These are phyloP conservation scores for Malurus elegans DNA, from an alignment of 2,113 vertebrate species.

Conservation along the genomic window DNA sequence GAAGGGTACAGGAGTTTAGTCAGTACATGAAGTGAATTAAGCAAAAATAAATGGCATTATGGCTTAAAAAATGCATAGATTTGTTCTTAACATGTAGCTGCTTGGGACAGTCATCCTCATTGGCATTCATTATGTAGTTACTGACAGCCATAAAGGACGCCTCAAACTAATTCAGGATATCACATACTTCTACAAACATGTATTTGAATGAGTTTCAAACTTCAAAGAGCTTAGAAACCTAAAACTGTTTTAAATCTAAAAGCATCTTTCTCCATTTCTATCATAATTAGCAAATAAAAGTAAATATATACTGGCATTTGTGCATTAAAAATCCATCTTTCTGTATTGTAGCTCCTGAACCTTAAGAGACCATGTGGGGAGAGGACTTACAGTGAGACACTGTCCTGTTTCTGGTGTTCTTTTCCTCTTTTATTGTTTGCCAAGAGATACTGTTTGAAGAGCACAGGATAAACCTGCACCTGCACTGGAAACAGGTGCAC, in stretches of 20 bases:
- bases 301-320: not conserved
- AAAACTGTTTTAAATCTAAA: not conserved
- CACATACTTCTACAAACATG: fast-evolving
- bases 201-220: not conserved
- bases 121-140: not conserved
- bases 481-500: not conserved
- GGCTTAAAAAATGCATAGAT: not conserved
- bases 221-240: not conserved
- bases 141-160: not conserved
- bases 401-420: not conserved
- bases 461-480: not conserved
- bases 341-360: not conserved
- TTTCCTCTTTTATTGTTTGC: not conserved
- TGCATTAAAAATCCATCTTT: not conserved
- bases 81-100: not conserved
- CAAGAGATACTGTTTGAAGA: not conserved
- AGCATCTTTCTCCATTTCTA: not conserved
- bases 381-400: not conserved
- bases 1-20: not conserved
- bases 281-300: not conserved
- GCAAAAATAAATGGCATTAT: not conserved
- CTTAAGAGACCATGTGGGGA: fast-evolving
- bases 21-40: not conserved
- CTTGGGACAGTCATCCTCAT: not conserved
- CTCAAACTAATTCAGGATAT: not conserved